phyloP scores from a whole-genome alignment of 2,113 vertebrate genomes.

The Hippoglossus stenolepis region DNA sequence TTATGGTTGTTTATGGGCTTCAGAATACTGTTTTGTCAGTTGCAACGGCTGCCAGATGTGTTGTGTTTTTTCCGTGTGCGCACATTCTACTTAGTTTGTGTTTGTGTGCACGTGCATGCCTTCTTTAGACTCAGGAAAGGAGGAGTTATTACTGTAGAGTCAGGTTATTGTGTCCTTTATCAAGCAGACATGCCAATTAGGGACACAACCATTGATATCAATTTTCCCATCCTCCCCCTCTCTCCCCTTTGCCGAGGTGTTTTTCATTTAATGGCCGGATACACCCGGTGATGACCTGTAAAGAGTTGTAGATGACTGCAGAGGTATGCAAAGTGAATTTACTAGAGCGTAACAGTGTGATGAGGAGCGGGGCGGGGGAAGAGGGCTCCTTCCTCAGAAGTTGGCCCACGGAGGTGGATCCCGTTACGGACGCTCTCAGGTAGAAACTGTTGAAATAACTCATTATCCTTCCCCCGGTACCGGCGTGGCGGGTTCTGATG shows the following conservation, averaged over 20 bases:
- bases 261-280: conserved; percentile 73
- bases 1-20: conserved; percentile 70
- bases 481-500: conserved; percentile 41
- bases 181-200: conserved; percentile 77
- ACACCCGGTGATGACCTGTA: conserved; percentile 67
- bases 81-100: conserved; percentile 9
- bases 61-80: conserved; percentile 31
- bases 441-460: conserved; percentile 72
- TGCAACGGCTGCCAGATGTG: conserved; percentile 37
- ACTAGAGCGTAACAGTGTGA: conserved; percentile 56
- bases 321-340: conserved; percentile 60
- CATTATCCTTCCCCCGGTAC: conserved; percentile 47
- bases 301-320: conserved; percentile 56
- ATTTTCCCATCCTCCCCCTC: conserved; percentile 51
- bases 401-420: conserved; percentile 54
- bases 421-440: conserved; percentile 56
- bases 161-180: conserved; percentile 73
- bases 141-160: conserved; percentile 42
- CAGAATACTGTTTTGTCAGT: conserved; percentile 61
- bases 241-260: conserved; percentile 41
- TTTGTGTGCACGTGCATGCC: background rate
- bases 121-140: conserved; percentile 22
- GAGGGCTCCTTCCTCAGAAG: background rate
- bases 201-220: conserved; percentile 72
- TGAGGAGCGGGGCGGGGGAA: conserved; percentile 22